Evolutionary conservation across 2,797 vertebrate species (phyloP).

Genomic region (Microctenopoma steveboyesi): DNA sequence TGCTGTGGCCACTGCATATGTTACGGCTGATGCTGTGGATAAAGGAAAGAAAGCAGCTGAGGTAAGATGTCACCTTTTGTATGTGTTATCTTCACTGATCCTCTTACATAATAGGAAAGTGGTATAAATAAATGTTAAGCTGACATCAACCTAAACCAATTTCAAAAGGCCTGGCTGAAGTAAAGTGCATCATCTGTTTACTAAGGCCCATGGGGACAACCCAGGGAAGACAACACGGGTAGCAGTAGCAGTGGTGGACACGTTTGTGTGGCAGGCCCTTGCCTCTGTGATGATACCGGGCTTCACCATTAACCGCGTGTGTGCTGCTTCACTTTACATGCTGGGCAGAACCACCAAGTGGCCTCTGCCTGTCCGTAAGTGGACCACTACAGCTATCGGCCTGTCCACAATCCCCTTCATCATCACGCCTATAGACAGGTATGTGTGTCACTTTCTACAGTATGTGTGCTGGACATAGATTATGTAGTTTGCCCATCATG

Average conservation of each 20-base stretch:
- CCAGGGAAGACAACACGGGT: conserved; percentile 79
- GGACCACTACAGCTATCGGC: conserved; percentile 93
- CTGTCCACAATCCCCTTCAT: conserved; percentile 94
- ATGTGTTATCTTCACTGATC: conserved; percentile 3
- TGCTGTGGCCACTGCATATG: conserved; percentile 89
- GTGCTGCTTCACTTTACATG: conserved; percentile 88
- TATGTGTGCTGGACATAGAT: background rate
- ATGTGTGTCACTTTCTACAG: background rate
- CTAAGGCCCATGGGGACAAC: conserved; percentile 80
- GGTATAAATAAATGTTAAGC: background rate
- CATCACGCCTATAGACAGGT: conserved; percentile 97
- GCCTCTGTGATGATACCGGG: conserved; percentile 95
- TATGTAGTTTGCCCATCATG: background rate
- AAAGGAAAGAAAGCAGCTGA: conserved; percentile 91
- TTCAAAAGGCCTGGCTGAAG: background rate
- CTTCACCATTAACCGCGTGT: conserved; percentile 96
- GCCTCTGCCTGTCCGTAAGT: conserved; percentile 91
- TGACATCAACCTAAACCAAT: background rate
- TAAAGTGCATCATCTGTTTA: conserved; percentile 26
- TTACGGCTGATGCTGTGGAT: conserved; percentile 92
- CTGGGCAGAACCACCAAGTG: conserved; percentile 87
- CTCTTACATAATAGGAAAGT: background rate
- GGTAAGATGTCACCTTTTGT: conserved; percentile 76
- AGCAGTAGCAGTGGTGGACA: conserved; percentile 90
- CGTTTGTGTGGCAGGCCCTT: conserved; percentile 95